Evolutionary conservation across 2,888 invertebrate species (phyloP), one percentile per base, ranked within the genome.

Genomic region (Nasonia oneida): DNA sequence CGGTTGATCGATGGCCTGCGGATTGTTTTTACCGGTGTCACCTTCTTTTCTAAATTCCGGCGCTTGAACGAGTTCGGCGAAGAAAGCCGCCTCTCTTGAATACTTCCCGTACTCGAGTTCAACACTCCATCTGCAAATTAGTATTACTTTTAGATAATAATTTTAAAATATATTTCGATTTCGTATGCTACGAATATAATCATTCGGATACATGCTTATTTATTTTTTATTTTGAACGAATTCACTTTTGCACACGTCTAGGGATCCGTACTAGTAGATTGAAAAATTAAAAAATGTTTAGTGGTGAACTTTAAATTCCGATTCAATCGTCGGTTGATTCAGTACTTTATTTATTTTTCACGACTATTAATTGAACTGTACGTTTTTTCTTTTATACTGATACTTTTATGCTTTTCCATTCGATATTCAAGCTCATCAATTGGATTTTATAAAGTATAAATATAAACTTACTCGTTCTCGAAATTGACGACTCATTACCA

Each of bases 1-100:
- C 93, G 90, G 81, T 92, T 93, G 15, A 93, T 90, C 2, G 93
- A 92, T 1, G 91, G 89, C 85, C 93, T 90, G 23, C 92, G 89
- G 15, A 93, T 91, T 1, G 91, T 90, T 77, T 93, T 93, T 0
- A 91, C 90, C 0, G 92, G 91, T 5, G 92, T 92, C 0, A 91
- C 92, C 75, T 93, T 93, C 81, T 93, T 93, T 67, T 92, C 93
- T 12, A 93, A 88, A 53, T 91, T 93, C 71, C 93, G 91, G 67
- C 93, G 90, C 78, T 93, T 92, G 84, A 92, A 92, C 3, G 90
- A 91, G 53, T 90, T 92, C 5, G 92, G 88, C 3, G 93, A 91
- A 0, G 92, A 89, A 0, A 93, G 81, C 74, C 91, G 92, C 18
- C 91, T 91, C n/a, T 92, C 90, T 29, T 87, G 88, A 1, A 87